Conservation (phyloP, 2,888 invertebrate genomes). For the Timandra comae region DNA sequence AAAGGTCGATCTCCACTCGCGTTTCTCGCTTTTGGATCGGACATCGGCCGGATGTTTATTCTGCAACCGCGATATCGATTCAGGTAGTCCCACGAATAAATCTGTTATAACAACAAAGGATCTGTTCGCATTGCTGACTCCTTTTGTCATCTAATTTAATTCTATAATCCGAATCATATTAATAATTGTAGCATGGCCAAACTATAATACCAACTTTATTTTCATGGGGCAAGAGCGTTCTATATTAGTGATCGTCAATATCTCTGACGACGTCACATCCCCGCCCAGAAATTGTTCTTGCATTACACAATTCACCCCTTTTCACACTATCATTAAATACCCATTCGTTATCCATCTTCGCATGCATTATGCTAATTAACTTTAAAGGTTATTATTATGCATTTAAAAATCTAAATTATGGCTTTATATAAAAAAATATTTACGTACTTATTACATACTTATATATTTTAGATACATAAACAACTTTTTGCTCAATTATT, state of each 20-base stretch:
- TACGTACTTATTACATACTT: slow-evolving; percentile 7
- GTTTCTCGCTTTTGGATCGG: slow-evolving; percentile 47
- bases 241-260: slow-evolving; percentile 8
- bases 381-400: slow-evolving; percentile 25
- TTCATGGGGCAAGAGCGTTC: slow-evolving; percentile 31
- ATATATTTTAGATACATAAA: no score
- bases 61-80: slow-evolving; percentile 59
- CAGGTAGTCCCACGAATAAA: slow-evolving; percentile 68
- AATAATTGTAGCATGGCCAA: slow-evolving; percentile 28
- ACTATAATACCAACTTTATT: slow-evolving; percentile 28
- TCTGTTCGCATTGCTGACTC: slow-evolving; percentile 28
- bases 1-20: slow-evolving; percentile 47
- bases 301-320: slow-evolving; percentile 42
- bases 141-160: slow-evolving; percentile 49
- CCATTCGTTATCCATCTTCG: slow-evolving; percentile 59
- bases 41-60: slow-evolving; percentile 64
- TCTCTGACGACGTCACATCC: slow-evolving; percentile 45
- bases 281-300: slow-evolving; percentile 49
- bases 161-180: slow-evolving; percentile 38
- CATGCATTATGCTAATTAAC: slow-evolving; percentile 37
- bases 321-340: slow-evolving; percentile 58
- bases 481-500: slow-evolving; percentile 9
- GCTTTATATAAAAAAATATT: no score
- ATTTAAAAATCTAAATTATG: slow-evolving; percentile 26
- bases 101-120: slow-evolving; percentile 56